Conservation (phyloP, 2,797 vertebrate species). For the Melanotaenia boesemani region DNA sequence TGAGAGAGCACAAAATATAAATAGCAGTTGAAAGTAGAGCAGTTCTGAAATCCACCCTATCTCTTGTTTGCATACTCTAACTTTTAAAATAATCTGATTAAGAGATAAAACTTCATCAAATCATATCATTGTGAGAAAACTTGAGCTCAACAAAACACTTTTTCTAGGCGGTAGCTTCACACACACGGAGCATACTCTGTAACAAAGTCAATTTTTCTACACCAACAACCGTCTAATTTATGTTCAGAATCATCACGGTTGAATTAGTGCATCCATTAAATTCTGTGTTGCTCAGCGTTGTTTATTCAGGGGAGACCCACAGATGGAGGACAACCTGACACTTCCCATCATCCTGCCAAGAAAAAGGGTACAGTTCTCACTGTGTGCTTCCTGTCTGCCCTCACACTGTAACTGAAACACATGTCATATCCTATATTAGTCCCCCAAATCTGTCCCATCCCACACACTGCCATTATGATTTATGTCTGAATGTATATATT, state of each 20-base stretch:
- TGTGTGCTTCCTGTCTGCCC: constrained; percentile 56
- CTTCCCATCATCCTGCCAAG: constrained; percentile 60
- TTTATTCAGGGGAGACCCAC: constrained; percentile 47
- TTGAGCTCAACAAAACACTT: not conserved
- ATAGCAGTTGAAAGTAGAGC: constrained; percentile 5
- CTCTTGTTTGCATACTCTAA: not conserved
- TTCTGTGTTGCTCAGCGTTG: constrained; percentile 18
- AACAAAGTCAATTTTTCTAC: not conserved
- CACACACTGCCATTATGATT: not conserved
- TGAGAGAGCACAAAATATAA: not conserved
- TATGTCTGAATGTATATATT: not conserved
- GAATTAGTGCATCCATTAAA: not conserved
- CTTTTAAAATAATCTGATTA: not conserved
- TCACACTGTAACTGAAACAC: constrained; percentile 25
- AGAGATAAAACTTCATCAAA: not conserved
- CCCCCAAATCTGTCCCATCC: not conserved
- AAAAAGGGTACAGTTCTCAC: constrained; percentile 51
- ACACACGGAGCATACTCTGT: not conserved
- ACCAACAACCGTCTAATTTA: not conserved
- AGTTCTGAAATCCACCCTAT: not conserved
- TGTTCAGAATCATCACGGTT: not conserved
- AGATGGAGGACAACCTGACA: constrained; percentile 43
- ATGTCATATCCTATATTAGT: constrained; percentile 2
- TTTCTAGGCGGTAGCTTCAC: not conserved
- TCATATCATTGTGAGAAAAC: not conserved